Evolutionary conservation across 2,797 vertebrate species (phyloP).

Genomic region (Poeciliopsis presidionis): DNA sequence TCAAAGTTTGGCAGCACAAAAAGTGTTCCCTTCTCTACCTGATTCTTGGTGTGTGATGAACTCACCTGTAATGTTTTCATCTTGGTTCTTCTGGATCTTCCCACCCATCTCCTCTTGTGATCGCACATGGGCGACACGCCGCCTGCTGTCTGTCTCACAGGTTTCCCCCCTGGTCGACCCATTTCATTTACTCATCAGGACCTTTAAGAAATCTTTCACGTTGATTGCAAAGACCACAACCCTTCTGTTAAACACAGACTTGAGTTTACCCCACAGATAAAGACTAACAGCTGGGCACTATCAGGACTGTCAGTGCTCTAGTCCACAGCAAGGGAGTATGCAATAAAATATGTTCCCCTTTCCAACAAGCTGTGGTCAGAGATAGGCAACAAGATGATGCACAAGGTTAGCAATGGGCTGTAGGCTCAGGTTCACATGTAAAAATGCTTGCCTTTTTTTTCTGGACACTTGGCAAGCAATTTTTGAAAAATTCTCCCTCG

Average conservation of each 20-base stretch:
- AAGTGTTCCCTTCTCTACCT: constrained; percentile 11
- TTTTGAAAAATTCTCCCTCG: not conserved
- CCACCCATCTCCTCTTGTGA: not conserved
- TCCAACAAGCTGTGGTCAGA: not conserved
- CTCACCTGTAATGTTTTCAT: constrained; percentile 3
- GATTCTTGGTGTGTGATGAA: constrained; percentile 26
- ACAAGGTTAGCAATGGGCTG: not conserved
- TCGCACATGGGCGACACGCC: not conserved
- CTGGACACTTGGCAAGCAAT: not conserved
- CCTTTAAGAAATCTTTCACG: not conserved
- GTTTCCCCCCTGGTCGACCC: not conserved
- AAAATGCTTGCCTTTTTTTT: constrained; percentile 12
- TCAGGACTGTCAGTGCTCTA: not conserved
- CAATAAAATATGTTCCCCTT: not conserved
- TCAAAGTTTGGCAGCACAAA: not conserved
- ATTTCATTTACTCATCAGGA: not conserved
- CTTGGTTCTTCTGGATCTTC: not conserved
- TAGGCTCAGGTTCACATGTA: not conserved
- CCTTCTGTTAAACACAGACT: not conserved
- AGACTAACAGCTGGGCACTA: constrained; percentile 8
- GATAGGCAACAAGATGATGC: constrained; percentile 2
- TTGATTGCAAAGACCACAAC: not conserved
- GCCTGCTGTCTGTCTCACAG: not conserved
- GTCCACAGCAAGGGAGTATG: constrained; percentile 11
- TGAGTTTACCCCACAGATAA: not conserved